A percentile compares a stretch with the other conserved stretches of the same genome.
Conservation (phyloP, 2,888 invertebrate species). For the Crocallis elinguaria region DNA sequence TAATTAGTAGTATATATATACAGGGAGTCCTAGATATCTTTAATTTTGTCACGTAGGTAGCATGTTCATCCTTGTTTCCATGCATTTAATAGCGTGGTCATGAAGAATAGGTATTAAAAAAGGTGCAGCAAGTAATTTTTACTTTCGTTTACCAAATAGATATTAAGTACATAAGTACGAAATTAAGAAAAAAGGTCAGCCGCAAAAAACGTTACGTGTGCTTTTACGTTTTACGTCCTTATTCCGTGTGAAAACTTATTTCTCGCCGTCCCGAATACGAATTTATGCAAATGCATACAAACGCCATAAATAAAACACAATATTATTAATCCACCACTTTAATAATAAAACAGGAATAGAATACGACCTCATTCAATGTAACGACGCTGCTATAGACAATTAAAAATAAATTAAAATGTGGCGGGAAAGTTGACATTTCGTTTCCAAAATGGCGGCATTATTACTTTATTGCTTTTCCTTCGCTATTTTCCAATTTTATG, state of each 20-base stretch:
- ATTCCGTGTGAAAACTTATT: constrained; percentile 1
- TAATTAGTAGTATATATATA: no score
- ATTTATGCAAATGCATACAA: constrained; percentile 12
- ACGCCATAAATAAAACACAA: constrained; percentile 8
- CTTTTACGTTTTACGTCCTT: not conserved
- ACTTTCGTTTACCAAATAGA: no score
- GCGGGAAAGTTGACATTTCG: constrained; percentile 39
- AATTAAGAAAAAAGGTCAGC: not conserved
- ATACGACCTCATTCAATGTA: constrained; percentile 34
- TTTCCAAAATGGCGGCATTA: constrained; percentile 36
- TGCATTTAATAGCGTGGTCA: no score
- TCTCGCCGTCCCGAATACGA: not conserved
- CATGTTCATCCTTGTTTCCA: no score
- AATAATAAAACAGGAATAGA: constrained; percentile 43
- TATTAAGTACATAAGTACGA: no score
- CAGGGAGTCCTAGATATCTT: no score
- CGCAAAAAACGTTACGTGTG: not conserved
- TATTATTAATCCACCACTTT: constrained; percentile 20
- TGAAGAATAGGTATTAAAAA: no score
- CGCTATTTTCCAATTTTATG: constrained; percentile 36
- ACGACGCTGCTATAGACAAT: constrained; percentile 38
- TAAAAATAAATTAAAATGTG: constrained; percentile 46
- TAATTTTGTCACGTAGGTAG: no score
- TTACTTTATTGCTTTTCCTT: constrained; percentile 33
- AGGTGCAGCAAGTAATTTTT: no score